These are phyloP conservation scores for Gallinago stenura DNA, from an alignment of 2,797 vertebrate genomes.

Conservation along the genomic window DNA sequence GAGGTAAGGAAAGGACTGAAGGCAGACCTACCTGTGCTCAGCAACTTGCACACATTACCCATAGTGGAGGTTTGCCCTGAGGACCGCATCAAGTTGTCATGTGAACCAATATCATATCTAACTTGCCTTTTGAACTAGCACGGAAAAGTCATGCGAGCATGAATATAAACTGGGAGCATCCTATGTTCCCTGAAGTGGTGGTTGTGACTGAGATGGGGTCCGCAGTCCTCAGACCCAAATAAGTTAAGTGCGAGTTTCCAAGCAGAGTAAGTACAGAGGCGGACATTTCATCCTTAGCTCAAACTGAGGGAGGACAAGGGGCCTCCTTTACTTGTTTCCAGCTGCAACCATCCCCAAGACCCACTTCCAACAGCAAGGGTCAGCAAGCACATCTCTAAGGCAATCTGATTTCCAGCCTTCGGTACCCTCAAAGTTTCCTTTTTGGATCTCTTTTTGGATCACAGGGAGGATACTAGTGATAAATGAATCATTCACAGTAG, in stretches of 20 bases:
- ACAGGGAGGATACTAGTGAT: background rate
- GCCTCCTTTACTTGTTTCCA: background rate
- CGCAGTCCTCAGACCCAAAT: background rate
- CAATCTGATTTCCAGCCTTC: background rate
- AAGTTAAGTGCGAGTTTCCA: background rate
- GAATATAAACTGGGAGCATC: accelerated
- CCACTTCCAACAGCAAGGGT: background rate
- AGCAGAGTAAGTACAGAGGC: background rate
- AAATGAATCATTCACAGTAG: background rate
- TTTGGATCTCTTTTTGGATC: background rate
- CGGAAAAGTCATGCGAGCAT: background rate
- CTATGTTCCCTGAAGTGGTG: background rate
- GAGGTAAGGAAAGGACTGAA: background rate
- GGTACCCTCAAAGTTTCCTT: background rate
- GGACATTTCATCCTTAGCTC: background rate
- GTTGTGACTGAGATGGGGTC: accelerated
- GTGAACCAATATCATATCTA: background rate
- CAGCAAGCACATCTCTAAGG: background rate
- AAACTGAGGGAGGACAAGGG: background rate
- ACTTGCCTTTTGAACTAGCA: background rate
- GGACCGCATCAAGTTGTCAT: background rate
- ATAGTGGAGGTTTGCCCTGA: accelerated
- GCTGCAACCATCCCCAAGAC: background rate
- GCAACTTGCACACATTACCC: background rate
- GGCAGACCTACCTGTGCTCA: background rate